A percentile compares a stretch with the other conserved stretches of the same genome.
Conservation (phyloP, 2,797 vertebrate genomes). For the Eutrigla gurnardus region DNA sequence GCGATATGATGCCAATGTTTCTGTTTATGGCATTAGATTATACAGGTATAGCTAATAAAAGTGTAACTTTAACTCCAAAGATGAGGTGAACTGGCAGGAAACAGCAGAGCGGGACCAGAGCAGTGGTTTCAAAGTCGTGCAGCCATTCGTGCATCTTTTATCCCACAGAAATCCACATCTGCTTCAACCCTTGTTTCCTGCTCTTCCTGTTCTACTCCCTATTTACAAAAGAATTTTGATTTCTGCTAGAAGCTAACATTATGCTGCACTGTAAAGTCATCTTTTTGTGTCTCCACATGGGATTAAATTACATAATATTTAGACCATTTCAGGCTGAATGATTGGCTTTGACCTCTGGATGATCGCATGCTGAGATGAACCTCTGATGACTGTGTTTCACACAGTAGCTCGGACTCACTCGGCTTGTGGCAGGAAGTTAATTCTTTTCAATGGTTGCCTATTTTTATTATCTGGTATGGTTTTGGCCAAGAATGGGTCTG, state of each 20-base stretch:
- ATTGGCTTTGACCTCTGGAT: slow-evolving; percentile 34
- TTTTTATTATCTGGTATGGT: not conserved
- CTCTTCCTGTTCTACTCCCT: not conserved
- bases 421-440: not conserved
- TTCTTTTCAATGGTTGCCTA: not conserved
- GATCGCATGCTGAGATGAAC: slow-evolving; percentile 47
- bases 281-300: slow-evolving; percentile 28
- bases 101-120: not conserved
- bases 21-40: not conserved
- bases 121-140: not conserved
- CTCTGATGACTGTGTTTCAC: slow-evolving; percentile 15
- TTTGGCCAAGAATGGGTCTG: not conserved
- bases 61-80: not conserved
- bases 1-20: slow-evolving; percentile 18
- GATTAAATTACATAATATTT: slow-evolving; percentile 58
- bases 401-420: slow-evolving; percentile 1
- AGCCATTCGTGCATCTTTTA: slow-evolving; percentile 32
- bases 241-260: not conserved
- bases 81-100: not conserved
- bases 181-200: not conserved
- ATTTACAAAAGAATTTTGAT: too few species aligned
- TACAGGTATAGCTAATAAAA: not conserved
- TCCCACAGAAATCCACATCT: not conserved
- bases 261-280: slow-evolving; percentile 20
- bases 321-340: slow-evolving; percentile 24